phyloP scores from a whole-genome alignment of 2,113 vertebrate species.

The Turdus rufiventris region DNA sequence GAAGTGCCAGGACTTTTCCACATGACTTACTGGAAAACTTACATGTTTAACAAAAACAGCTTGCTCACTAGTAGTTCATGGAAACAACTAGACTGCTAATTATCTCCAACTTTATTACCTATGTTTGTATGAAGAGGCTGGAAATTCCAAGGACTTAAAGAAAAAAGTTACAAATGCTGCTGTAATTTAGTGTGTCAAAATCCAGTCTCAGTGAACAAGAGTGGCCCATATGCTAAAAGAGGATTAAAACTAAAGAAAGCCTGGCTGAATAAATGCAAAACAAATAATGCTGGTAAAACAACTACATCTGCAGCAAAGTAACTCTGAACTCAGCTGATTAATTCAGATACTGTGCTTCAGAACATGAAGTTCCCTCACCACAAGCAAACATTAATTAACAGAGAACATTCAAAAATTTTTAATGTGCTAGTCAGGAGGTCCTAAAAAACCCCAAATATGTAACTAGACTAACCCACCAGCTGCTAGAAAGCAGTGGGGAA shows the following conservation, averaged over 20 bases:
- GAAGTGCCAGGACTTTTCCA: not conserved
- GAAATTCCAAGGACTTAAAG: not conserved
- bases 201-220: constrained; percentile 4
- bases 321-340: constrained; percentile 23
- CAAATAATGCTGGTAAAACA: constrained; percentile 1
- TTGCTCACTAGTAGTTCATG: not conserved
- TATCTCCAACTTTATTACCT: not conserved
- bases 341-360: constrained; percentile 19
- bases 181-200: not conserved
- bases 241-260: not conserved
- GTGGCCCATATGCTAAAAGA: not conserved
- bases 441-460: not conserved
- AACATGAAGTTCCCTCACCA: constrained; percentile 11
- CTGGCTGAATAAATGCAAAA: not conserved
- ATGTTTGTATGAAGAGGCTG: not conserved
- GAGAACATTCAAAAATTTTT: not conserved
- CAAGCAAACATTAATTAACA: not conserved
- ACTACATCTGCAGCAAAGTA: not conserved
- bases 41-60: not conserved
- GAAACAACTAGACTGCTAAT: not conserved
- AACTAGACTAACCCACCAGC: not conserved
- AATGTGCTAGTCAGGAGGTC: not conserved
- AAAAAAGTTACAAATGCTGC: not conserved
- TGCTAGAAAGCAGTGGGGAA: not conserved
- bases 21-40: not conserved